Base-by-base conservation (phyloP, 2,797 vertebrate species). In the Squalus acanthias region DNA sequence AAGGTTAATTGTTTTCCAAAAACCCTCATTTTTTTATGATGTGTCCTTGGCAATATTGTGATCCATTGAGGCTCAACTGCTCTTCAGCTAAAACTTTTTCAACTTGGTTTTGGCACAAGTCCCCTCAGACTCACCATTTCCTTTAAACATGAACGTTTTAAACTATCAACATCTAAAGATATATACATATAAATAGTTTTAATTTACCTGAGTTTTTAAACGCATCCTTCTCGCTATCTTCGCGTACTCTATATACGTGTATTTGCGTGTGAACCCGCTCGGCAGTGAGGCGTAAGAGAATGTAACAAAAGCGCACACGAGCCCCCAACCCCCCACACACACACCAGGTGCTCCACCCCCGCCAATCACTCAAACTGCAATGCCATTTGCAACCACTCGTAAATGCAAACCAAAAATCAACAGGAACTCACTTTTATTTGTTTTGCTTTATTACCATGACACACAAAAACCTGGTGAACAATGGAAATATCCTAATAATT, bases 131-230 rank as follows among this genome's bases (percentile, higher is more conserved):
- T 5, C 1, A 65, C 33, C 17, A 39, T 39, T 39, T 15, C 15
- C 15, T 3, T 53, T 12, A 24, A 63, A 60, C 24, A 0, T 12
- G 13, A 60, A 92, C 24, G n/a, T 33, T n/a, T 79, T 15, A 92
- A 92, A 17, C 8, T 0, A 22, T n/a, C 63, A n/a, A 65, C 1
- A 39, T 63, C 29, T 3, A 13, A 22, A 46, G 17, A 39, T 85
- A 20, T 82, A 39, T 7, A 63, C 9, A 46, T 20, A 20, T 82
- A 2, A 17, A 46, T 65, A 10, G 3, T 39, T 93, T 65, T 24
- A 93, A 95, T 33, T 57, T 95, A 95, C 94, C 94, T 76, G 94
- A 74, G 70, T 76, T 95, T 95, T 95, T 95, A 76, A 95, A 76
- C 94, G 94, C 94, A 95, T 95, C 70, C 53, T 95, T 72, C 70